Evolutionary conservation across 2,797 vertebrate genomes (phyloP).

Genomic region (Rhabdophis nuchalis): DNA sequence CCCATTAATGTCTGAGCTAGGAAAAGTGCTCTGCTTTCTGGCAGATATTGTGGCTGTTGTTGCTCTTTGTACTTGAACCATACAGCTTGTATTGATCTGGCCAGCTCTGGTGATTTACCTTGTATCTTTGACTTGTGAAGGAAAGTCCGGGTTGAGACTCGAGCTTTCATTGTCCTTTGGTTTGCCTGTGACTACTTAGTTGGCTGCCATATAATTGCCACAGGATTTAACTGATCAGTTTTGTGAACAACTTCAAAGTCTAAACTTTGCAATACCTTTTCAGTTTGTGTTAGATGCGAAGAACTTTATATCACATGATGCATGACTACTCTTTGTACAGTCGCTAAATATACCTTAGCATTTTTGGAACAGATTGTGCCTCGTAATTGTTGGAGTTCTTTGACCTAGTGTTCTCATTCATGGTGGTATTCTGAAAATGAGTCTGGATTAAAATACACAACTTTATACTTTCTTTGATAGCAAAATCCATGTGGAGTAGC

Average conservation of each 20-base stretch:
- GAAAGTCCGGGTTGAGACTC: constrained; percentile 41
- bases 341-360: constrained; percentile 42
- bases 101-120: constrained; percentile 45
- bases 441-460: neutral
- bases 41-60: neutral
- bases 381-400: constrained; percentile 41
- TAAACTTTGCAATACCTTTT: constrained; percentile 57
- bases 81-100: constrained; percentile 41
- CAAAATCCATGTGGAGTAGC: constrained; percentile 26
- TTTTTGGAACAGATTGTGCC: constrained; percentile 53
- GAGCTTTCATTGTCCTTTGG: constrained; percentile 42
- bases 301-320: constrained; percentile 35
- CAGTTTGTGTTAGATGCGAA: constrained; percentile 42
- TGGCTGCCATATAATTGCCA: constrained; percentile 63
- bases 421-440: constrained; percentile 34
- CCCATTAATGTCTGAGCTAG: neutral
- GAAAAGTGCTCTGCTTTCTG: neutral
- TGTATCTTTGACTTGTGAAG: constrained; percentile 47
- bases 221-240: constrained; percentile 57
- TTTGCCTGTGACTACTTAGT: constrained; percentile 55
- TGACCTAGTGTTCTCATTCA: constrained; percentile 39
- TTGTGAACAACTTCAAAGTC: constrained; percentile 56
- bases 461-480: neutral
- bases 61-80: neutral
- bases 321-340: constrained; percentile 56